Evolutionary conservation across 2,888 invertebrate species (phyloP), one percentile per base, ranked within the genome.

Genomic region (Drosophila greeni): DNA sequence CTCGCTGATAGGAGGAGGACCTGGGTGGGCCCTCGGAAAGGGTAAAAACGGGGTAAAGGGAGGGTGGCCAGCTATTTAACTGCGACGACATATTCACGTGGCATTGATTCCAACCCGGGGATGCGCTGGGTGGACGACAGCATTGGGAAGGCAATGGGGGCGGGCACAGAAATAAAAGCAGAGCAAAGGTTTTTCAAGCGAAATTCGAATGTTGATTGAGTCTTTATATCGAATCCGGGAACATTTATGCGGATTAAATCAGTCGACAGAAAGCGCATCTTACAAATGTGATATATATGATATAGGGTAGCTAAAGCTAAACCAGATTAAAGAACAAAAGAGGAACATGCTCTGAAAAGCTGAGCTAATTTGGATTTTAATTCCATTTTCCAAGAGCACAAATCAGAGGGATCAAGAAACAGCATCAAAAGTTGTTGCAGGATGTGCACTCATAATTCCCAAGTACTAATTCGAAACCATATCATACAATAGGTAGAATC

Each of bases 11-110:
- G 45, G 18, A 26, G 24, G n/a, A 26, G 6, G 9, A 40, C 23
- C 14, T 40, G 40, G 40, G 40, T 24, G 37, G 37, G 20, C 39
- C 23, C 43, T 43, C 43, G 43, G 12, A 47, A 31, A 31, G 29
- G 29, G 45, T 31, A 14, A 20, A 20, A n/a, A n/a, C n/a, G n/a
- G n/a, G n/a, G n/a, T 29, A 29, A 29, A 16, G 7, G 33, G 29
- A 24, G 18, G 45, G 45, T 47, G 18, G 18, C 14, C 18, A 31
- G 29, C 29, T 47, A 47, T 31, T 47, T 47, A 47, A 47, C 29
- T 31, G 9, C 45, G 45, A 47, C 29, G 14, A 47, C 29, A 47
- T 47, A 20, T 47, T 47, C 29, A 47, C 29, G 45, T 47, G 45
- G 45, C 31, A 31, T 47, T 47, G 45, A 31, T 47, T 47, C 29